A percentile compares a stretch with the other conserved stretches of the same genome.
Evolutionary conservation across 2,113 vertebrate genomes (phyloP).

Genomic region (Desmodus rotundus): DNA sequence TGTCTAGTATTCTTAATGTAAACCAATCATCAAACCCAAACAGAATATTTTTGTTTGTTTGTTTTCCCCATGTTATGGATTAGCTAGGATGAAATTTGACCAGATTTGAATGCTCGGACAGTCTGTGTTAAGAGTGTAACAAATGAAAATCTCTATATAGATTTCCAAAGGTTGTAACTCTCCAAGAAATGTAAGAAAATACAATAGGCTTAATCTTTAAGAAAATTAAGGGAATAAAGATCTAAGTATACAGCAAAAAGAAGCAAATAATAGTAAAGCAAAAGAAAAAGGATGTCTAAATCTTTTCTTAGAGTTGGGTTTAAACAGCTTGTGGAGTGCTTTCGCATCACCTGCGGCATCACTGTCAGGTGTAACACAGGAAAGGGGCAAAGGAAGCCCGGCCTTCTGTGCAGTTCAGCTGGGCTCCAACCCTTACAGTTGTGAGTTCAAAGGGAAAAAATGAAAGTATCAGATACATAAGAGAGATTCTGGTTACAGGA

Average conservation of each 20-base stretch:
- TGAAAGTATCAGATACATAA: not conserved
- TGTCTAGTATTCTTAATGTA: not conserved
- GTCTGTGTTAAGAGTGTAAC: not conserved
- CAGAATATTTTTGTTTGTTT: not conserved
- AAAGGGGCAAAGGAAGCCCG: not conserved
- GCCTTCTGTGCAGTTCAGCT: not conserved
- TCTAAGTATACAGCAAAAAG: not conserved
- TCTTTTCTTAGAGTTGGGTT: not conserved
- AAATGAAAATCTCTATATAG: not conserved
- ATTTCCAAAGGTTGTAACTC: not conserved
- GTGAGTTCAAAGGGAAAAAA: constrained; percentile 3
- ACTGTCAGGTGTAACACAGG: not conserved
- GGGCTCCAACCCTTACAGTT: not conserved
- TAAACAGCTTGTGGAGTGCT: not conserved
- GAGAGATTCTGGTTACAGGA: not conserved
- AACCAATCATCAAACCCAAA: not conserved
- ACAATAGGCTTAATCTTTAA: not conserved
- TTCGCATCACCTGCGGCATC: not conserved
- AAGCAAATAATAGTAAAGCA: not conserved
- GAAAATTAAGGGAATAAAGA: not conserved
- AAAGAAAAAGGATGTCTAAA: not conserved
- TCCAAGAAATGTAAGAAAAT: not conserved
- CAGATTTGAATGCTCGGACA: not conserved
- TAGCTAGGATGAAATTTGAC: not conserved
- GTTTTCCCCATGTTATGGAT: not conserved